phyloP scores from a whole-genome alignment of 1,140 invertebrate genomes.

The Lordiphosa collinella region DNA sequence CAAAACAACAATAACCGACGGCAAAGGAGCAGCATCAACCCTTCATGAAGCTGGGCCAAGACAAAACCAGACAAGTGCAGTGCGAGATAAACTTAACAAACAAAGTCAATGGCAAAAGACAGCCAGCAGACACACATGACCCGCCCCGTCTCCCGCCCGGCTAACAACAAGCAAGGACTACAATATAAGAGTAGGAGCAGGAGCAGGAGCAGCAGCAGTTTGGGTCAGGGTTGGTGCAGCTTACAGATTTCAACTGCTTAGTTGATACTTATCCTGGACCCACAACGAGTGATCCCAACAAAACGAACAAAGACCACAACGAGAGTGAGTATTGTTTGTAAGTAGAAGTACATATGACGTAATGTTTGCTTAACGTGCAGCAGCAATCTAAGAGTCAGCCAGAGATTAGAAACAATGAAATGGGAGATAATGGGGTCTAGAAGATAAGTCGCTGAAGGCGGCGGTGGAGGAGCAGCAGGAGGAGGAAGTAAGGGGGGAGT shows the following conservation, averaged over 20 bases:
- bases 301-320: slow-evolving; percentile 1
- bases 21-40: slow-evolving; percentile 17
- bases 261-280: slow-evolving; percentile 62
- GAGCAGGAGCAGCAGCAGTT: slow-evolving; percentile 1
- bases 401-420: too few species aligned
- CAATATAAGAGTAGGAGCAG: slow-evolving; percentile 13
- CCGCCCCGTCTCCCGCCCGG: too few species aligned
- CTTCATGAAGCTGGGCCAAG: slow-evolving; percentile 7
- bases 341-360: too few species aligned
- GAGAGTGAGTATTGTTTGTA: too few species aligned
- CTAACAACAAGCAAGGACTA: slow-evolving; percentile 7
- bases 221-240: slow-evolving; percentile 20
- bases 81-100: slow-evolving; percentile 68
- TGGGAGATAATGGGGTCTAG: too few species aligned
- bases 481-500: too few species aligned
- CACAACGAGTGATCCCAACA: slow-evolving; percentile 5
- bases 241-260: slow-evolving; percentile 73
- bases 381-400: too few species aligned
- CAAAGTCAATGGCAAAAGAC: slow-evolving; percentile 48
- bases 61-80: slow-evolving; percentile 61
- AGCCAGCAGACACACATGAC: slow-evolving; percentile 8
- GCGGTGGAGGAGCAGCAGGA: too few species aligned
- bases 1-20: slow-evolving; percentile 24
- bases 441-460: too few species aligned
- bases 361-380: too few species aligned